phyloP scores from a whole-genome alignment of 2,888 invertebrate genomes.

The Deroplatys truncata region DNA sequence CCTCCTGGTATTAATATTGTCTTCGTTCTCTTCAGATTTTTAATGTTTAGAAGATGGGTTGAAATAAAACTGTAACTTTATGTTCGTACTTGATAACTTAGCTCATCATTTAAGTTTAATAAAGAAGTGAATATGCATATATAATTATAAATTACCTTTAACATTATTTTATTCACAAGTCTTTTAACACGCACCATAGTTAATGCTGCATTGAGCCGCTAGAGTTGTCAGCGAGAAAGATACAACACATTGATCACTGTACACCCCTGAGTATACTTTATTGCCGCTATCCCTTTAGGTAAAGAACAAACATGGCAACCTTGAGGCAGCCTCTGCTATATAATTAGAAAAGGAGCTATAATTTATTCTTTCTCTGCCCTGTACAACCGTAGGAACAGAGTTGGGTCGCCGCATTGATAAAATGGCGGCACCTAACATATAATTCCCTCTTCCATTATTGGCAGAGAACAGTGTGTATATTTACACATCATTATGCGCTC shows the following conservation, averaged over 20 bases:
- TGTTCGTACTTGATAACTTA: too few species aligned
- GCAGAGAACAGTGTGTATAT: slow-evolving; percentile 15
- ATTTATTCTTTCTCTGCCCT: slow-evolving; percentile 15
- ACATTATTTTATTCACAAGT: too few species aligned
- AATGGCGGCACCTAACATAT: slow-evolving; percentile 23
- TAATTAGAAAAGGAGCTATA: slow-evolving; percentile 22
- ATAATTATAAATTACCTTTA: too few species aligned
- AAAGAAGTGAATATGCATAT: too few species aligned
- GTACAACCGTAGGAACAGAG: background rate
- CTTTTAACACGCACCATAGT: too few species aligned
- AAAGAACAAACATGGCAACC: slow-evolving; percentile 5
- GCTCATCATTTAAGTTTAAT: too few species aligned
- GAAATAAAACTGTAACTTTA: too few species aligned
- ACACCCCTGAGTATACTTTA: background rate
- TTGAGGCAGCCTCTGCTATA: slow-evolving; percentile 2
- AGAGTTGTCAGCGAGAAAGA: background rate
- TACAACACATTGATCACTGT: background rate
- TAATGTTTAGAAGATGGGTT: too few species aligned
- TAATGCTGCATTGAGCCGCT: too few species aligned
- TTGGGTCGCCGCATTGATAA: slow-evolving; percentile 15
- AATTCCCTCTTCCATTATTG: slow-evolving; percentile 19
- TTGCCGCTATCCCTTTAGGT: background rate
- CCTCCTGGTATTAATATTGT: too few species aligned
- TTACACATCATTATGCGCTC: slow-evolving; percentile 24
- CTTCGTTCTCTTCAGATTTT: too few species aligned